Evolutionary conservation across 2,113 vertebrate species (phyloP), one percentile per base, ranked within the genome.

Genomic region (Strix aluco): DNA sequence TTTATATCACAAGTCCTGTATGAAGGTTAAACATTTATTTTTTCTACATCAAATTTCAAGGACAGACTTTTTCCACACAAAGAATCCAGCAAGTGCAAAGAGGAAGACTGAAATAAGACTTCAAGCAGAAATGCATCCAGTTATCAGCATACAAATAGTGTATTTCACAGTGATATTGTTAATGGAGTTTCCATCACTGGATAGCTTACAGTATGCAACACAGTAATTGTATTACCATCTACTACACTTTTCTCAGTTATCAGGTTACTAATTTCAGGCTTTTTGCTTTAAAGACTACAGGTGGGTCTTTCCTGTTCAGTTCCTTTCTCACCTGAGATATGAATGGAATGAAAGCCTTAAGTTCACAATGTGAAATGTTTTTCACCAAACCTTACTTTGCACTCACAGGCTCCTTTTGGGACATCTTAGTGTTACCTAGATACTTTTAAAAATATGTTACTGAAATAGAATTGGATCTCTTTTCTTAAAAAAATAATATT

Each of bases 71-170:
- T 78, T 47, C 49, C 47, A 78, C 44, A 40, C 47, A 61, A 79
- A 82, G 55, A 90, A 85, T 49, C 40, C 72, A 91, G 49, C 55
- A 82, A 74, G 23, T 59, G 46, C 46, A 92, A 72, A 82, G 73
- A 87, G 6, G 22, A 93, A 84, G 15, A 85, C 0, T 65, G 47
- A 82, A 91, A 95, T 85, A 7, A 87, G 42, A 92, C 20, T 86
- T 91, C 69, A 81, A 57, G 65, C 27, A 94, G 78, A 95, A 95
- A 95, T 81, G 77, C 66, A 92, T 84, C 89, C 81, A 94, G 78
- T 94, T 89, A 95, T 72, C 95, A 96, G 88, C 73, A 84, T 38
- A 86, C 70, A 72, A 91, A 89, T 16, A 73, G 11, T 13, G 4
- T 61, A 58, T 65, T 90, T 93, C 47, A 84, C 17, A n/a, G 38